These are phyloP conservation scores for Xestia ashworthii DNA, from an alignment of 2,888 invertebrate species.

Conservation along the genomic window DNA sequence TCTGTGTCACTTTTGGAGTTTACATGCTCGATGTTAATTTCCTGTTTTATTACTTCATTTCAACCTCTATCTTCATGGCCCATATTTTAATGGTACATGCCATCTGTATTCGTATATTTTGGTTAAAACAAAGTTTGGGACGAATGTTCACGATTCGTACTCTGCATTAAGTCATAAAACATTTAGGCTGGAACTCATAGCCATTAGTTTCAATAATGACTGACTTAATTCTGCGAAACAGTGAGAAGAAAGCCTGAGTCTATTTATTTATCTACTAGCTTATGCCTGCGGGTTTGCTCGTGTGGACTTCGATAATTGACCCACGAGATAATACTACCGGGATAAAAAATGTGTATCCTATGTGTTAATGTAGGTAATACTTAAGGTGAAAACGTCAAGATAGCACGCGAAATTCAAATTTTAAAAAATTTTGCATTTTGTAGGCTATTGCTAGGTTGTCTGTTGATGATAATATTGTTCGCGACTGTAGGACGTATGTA, in stretches of 20 bases:
- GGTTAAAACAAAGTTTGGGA: conserved; percentile 54
- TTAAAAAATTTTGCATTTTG: no score
- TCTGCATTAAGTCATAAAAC: conserved; percentile 46
- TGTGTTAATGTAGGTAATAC: no score
- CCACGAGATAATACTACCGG: no score
- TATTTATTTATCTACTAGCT: conserved; percentile 13
- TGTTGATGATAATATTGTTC: no score
- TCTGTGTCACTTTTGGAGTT: not conserved
- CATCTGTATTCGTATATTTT: conserved; percentile 60
- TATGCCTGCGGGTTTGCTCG: no score
- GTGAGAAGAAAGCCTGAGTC: not conserved
- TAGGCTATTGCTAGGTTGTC: no score
- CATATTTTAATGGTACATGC: conserved; percentile 53
- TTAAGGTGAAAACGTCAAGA: no score
- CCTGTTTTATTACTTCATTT: not conserved
- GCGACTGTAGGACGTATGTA: no score
- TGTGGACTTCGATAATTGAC: no score
- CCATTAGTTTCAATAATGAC: conserved; percentile 51
- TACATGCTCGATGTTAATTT: not conserved
- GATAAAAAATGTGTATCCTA: no score
- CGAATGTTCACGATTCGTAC: conserved; percentile 53
- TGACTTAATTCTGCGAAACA: conserved; percentile 44
- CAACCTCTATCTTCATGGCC: conserved; percentile 47
- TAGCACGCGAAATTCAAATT: no score
- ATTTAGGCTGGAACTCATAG: conserved; percentile 49